phyloP scores from a whole-genome alignment of 2,113 vertebrate genomes.

The Paradisaea rubra region DNA sequence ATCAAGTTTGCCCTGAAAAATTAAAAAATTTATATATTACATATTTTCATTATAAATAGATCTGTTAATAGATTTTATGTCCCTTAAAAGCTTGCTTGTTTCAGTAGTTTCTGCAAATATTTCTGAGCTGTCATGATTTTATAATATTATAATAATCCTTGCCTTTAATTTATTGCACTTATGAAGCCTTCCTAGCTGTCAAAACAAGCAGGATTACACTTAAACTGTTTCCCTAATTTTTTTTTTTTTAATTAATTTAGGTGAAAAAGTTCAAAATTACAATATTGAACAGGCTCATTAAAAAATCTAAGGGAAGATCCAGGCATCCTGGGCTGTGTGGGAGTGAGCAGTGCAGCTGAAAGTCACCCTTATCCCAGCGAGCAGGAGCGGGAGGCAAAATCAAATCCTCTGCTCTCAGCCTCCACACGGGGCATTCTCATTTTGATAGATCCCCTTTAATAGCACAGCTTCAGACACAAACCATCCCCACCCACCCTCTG shows the following conservation, averaged over 20 bases:
- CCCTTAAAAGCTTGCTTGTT: not conserved
- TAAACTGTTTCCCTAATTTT: not conserved
- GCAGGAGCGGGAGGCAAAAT: fast-evolving
- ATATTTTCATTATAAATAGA: not conserved
- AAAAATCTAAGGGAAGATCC: not conserved
- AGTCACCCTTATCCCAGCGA: not conserved
- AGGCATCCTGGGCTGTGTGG: not conserved
- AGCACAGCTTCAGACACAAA: not conserved
- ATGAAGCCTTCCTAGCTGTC: not conserved
- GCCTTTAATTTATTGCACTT: not conserved
- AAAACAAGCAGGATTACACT: not conserved
- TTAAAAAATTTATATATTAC: too few relatives aligned
- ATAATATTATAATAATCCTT: not conserved
- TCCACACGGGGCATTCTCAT: not conserved
- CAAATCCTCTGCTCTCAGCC: not conserved
- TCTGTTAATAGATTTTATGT: not conserved
- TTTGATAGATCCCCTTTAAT: not conserved
- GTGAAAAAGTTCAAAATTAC: not conserved
- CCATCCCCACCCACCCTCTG: not conserved
- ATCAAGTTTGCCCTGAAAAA: not conserved
- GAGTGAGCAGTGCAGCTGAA: not conserved
- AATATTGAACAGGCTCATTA: not conserved
- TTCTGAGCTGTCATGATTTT: not conserved
- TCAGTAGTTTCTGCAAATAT: not conserved
- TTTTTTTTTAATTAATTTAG: not conserved